Evolutionary conservation across 2,888 invertebrate species (phyloP).

Genomic region (Drosophila parthenogenetica): DNA sequence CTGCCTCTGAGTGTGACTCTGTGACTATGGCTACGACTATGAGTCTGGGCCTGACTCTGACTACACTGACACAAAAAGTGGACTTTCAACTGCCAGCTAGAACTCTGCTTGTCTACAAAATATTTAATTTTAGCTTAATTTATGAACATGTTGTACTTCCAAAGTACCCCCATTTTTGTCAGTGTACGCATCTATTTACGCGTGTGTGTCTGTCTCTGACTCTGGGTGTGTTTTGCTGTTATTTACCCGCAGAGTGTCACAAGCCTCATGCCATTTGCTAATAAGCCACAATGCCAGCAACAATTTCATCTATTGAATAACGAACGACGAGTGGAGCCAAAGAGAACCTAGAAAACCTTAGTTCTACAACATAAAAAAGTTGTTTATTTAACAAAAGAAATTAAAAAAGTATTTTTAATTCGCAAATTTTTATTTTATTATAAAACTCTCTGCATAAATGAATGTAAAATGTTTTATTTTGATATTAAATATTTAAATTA

Average conservation of each 20-base stretch:
- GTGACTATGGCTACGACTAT: constrained; percentile 1
- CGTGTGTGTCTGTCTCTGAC: background rate
- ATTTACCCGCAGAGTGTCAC: constrained; percentile 19
- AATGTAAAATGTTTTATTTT: too few relatives aligned
- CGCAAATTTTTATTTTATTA: too few relatives aligned
- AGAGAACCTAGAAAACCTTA: too few relatives aligned
- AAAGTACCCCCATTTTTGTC: background rate
- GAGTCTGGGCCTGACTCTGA: constrained; percentile 8
- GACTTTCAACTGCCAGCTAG: background rate
- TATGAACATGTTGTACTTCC: too few relatives aligned
- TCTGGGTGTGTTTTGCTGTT: constrained; percentile 13
- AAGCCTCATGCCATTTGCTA: constrained; percentile 40
- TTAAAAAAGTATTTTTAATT: too few relatives aligned
- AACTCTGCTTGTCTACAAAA: too few relatives aligned
- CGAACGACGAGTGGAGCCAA: background rate
- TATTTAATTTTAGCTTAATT: too few relatives aligned
- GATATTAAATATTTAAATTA: too few relatives aligned
- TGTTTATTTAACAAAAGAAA: too few relatives aligned
- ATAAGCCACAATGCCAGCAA: constrained; percentile 51
- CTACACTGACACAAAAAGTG: background rate
- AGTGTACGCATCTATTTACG: background rate
- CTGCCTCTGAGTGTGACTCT: constrained; percentile 21
- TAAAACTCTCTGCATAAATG: too few relatives aligned
- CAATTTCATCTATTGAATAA: constrained; percentile 34
- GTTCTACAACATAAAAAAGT: too few relatives aligned